Evolutionary conservation across 2,888 invertebrate genomes (phyloP).

Genomic region (Folsomia manolachei): DNA sequence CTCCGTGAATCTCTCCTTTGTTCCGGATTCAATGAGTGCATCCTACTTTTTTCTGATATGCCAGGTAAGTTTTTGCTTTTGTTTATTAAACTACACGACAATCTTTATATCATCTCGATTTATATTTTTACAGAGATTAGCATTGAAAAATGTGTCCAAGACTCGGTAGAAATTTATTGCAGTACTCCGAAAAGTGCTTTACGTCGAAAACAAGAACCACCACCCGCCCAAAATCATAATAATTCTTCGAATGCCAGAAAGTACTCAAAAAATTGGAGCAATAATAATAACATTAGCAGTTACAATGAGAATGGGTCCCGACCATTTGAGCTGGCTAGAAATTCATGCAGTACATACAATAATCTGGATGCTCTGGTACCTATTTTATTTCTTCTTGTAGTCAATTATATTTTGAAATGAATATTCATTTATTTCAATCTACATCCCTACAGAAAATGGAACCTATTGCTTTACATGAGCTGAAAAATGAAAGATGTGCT

Average conservation of each 20-base stretch:
- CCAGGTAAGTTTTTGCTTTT: constrained; percentile 61
- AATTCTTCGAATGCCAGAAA: neutral
- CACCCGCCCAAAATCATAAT: neutral
- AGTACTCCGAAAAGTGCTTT: constrained; percentile 85
- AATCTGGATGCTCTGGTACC: neutral
- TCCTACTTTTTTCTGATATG: constrained; percentile 94
- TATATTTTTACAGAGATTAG: constrained; percentile 68
- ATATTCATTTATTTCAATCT: neutral
- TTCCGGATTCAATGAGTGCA: constrained; percentile 97
- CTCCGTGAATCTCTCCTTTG: constrained; percentile 75
- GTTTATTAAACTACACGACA: neutral
- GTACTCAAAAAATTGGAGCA: neutral
- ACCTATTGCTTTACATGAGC: constrained; percentile 65
- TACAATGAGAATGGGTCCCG: neutral
- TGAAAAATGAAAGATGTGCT: constrained; percentile 74
- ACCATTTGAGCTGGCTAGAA: neutral
- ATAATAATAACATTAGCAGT: neutral
- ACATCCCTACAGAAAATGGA: constrained; percentile 63
- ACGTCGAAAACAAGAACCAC: constrained; percentile 71
- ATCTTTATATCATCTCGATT: neutral
- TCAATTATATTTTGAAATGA: too few relatives aligned
- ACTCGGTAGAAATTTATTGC: constrained; percentile 80
- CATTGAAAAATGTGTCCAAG: constrained; percentile 85
- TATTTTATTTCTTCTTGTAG: too few relatives aligned
- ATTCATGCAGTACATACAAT: neutral